Conservation (phyloP, 2,888 invertebrate species). For the Apodemia zela region DNA sequence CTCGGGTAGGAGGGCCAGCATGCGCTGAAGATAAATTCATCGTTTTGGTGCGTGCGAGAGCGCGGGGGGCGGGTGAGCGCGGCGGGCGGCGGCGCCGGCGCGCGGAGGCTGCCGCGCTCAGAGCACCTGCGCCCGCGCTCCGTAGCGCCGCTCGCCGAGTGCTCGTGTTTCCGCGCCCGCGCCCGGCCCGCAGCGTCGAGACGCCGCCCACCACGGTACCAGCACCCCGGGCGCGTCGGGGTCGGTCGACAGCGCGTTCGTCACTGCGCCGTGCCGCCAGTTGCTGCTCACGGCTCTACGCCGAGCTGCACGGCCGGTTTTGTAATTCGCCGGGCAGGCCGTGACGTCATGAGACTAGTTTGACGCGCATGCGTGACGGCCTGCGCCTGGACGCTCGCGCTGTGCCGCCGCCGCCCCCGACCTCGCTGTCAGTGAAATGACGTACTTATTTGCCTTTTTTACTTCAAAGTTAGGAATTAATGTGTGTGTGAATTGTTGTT, state of each 20-base stretch:
- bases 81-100: slow-evolving; percentile 81
- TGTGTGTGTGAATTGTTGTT: slow-evolving; percentile 15
- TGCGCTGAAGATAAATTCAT: slow-evolving; percentile 77
- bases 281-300: slow-evolving; percentile 46
- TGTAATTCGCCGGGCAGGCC: slow-evolving; percentile 73
- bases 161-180: slow-evolving; percentile 71
- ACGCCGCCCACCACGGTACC: slow-evolving; percentile 73
- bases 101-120: slow-evolving; percentile 83
- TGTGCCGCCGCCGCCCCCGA: slow-evolving; percentile 62
- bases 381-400: slow-evolving; percentile 66
- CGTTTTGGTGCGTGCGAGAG: slow-evolving; percentile 75
- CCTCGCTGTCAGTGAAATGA: slow-evolving; percentile 67
- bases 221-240: slow-evolving; percentile 71
- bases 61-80: slow-evolving; percentile 65
- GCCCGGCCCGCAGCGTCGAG: slow-evolving; percentile 64
- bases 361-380: slow-evolving; percentile 73
- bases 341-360: slow-evolving; percentile 79
- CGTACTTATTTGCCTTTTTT: slow-evolving; percentile 62
- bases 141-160: slow-evolving; percentile 78
- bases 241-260: slow-evolving; percentile 74
- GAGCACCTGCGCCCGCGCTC: slow-evolving; percentile 85
- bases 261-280: slow-evolving; percentile 62
- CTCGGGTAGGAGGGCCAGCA: slow-evolving; percentile 69
- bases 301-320: slow-evolving; percentile 71
- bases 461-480: slow-evolving; percentile 27